Evolutionary conservation across 2,113 vertebrate genomes (phyloP).

Genomic region (Hypocryptadius cinnamomeus): DNA sequence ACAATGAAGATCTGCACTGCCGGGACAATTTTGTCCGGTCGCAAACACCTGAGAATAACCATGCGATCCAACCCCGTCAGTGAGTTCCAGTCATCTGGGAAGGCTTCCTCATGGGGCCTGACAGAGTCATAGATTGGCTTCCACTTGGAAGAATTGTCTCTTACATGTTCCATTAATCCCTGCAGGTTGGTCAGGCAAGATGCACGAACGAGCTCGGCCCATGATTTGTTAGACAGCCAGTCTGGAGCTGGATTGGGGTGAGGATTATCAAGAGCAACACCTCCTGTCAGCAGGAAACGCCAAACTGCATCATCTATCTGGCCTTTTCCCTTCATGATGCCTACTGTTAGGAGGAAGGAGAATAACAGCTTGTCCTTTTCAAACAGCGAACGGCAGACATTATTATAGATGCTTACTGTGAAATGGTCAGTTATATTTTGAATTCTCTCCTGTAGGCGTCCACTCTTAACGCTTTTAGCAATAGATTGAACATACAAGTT

Average conservation of each 20-base stretch:
- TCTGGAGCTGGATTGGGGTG: conserved; percentile 81
- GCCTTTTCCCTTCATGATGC: conserved; percentile 82
- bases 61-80: conserved; percentile 75
- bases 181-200: conserved; percentile 72
- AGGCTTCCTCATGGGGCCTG: conserved; percentile 74
- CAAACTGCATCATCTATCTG: conserved; percentile 76
- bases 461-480: conserved; percentile 74
- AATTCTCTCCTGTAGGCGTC: conserved; percentile 73
- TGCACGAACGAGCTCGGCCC: conserved; percentile 85
- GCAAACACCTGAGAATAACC: conserved; percentile 83
- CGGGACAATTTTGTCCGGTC: conserved; percentile 87
- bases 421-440: conserved; percentile 78
- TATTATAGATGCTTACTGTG: conserved; percentile 85
- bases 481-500: conserved; percentile 83
- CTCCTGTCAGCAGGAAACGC: conserved; percentile 87
- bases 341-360: conserved; percentile 84
- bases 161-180: conserved; percentile 75
- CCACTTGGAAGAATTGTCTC: conserved; percentile 67
- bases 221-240: conserved; percentile 87
- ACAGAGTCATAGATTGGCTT: conserved; percentile 83
- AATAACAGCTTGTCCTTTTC: conserved; percentile 93
- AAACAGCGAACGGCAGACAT: conserved; percentile 88
- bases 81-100: conserved; percentile 74
- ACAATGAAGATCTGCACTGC: conserved; percentile 81
- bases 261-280: conserved; percentile 86